A percentile compares a stretch with the other conserved stretches of the same genome.
phyloP scores from a whole-genome alignment of 2,888 invertebrate species.

The Rugalucina vietnamica region DNA sequence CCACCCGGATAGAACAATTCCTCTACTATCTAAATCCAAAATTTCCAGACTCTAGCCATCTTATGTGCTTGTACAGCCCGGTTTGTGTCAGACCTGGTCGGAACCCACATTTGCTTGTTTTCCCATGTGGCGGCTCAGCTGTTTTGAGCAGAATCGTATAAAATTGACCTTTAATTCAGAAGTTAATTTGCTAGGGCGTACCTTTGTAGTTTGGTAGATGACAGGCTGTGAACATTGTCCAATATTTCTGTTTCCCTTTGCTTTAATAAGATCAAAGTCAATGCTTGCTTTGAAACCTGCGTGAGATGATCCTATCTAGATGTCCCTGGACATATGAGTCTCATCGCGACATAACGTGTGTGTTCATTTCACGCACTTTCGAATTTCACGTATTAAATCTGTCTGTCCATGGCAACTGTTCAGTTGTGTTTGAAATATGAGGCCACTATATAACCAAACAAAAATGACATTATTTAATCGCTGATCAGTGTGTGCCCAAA shows the following conservation, averaged over 20 bases:
- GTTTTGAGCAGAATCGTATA: slow-evolving; percentile 5
- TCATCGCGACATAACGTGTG: background rate
- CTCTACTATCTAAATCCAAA: too few species aligned
- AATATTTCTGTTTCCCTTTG: slow-evolving; percentile 7
- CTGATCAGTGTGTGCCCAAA: background rate
- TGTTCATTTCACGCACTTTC: background rate
- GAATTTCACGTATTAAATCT: background rate
- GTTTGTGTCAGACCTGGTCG: too few species aligned
- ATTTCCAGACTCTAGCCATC: too few species aligned
- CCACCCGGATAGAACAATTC: too few species aligned
- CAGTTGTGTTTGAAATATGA: too few species aligned
- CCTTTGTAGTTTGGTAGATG: background rate
- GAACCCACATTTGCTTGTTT: too few species aligned
- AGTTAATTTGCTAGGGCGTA: slow-evolving; percentile 2
- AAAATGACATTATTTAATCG: too few species aligned
- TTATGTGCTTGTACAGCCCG: too few species aligned
- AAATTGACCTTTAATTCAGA: slow-evolving; percentile 13
- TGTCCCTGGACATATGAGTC: slow-evolving; percentile 1
- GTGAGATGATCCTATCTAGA: slow-evolving; percentile 1
- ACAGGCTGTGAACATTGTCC: background rate
- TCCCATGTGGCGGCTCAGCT: background rate
- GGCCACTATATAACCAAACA: too few species aligned
- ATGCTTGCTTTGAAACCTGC: slow-evolving; percentile 3
- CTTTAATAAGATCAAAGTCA: background rate
- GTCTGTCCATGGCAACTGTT: too few species aligned